Base-by-base conservation (phyloP, 2,888 invertebrate genomes). In the Nephrotoma appendiculata region DNA sequence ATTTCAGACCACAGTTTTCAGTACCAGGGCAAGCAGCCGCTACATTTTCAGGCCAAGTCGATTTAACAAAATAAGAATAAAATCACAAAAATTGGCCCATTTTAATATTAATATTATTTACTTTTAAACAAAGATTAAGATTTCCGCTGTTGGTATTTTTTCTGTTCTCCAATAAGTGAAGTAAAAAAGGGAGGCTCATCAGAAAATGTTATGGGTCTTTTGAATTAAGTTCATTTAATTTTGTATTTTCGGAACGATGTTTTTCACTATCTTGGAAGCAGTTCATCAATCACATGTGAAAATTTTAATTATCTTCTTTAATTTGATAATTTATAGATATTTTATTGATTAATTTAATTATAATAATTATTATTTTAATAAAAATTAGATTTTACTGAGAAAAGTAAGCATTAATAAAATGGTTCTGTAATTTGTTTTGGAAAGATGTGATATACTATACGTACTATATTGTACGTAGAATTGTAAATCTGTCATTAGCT, bases 1-100 rank as follows among this genome's bases (percentile, higher is more conserved):
- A 96, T 92, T 97, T 97, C 93, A 94, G 97, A 92, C 97, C 98
- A 90, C 97, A 97, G 93, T 98, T 92, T 88, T 92, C 92, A 31
- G 92, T 92, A 87, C 92, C 92, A 86, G 92, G 91, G 5, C 91
- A 91, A 89, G 88, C 91, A 87, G 89, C 91, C 86, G 90, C 88
- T 44, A 87, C 87, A 87, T 88, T 88, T 85, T 44, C 87, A 41
- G 87, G 83, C 11, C 83, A 83, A 83, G 83, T 83, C 31, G 83
- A 83, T 83, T 83, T 83, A 83, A 83, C 83, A 12, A 83, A 83
- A 83, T 83, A 83, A 83, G 52, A 52, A 52, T 15, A 52, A 52
- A 52, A 48, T 15, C 5, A 52, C n/a, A 19, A 52, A 15, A 52
- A 52, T 52, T 19, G 19, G 5, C 52, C 52, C 52, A 52, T 52